A percentile compares a stretch with the other conserved stretches of the same genome.
Conservation (phyloP, 2,113 vertebrate genomes). For the Ammodytes dubius region DNA sequence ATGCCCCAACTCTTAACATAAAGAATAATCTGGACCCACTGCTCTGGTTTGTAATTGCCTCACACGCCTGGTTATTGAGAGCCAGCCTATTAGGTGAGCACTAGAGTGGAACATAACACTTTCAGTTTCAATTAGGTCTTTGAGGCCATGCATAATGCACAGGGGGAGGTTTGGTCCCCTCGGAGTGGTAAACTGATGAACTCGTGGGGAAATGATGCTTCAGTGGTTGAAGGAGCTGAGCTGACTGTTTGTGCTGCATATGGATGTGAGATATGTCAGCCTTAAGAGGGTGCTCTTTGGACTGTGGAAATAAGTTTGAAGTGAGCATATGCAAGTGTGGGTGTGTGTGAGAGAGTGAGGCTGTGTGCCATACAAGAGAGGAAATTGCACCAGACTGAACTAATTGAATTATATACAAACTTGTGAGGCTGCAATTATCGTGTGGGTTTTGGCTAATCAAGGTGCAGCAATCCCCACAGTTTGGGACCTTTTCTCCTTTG, state of each 20-base stretch:
- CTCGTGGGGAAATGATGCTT: slow-evolving; percentile 58
- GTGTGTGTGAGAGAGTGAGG: neutral
- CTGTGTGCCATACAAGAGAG: slow-evolving; percentile 38
- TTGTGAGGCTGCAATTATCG: slow-evolving; percentile 34
- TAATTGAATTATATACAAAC: slow-evolving; percentile 47
- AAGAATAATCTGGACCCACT: slow-evolving; percentile 53
- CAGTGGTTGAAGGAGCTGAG: slow-evolving; percentile 42
- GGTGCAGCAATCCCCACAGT: slow-evolving; percentile 6
- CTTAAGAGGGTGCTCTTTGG: slow-evolving; percentile 59
- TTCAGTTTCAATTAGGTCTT: slow-evolving; percentile 88
- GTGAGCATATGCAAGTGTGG: slow-evolving; percentile 12
- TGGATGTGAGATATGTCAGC: slow-evolving; percentile 58
- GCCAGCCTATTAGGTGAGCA: slow-evolving; percentile 81
- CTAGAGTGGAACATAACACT: slow-evolving; percentile 86
- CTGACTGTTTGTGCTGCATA: slow-evolving; percentile 50
- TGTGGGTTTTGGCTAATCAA: slow-evolving; percentile 21
- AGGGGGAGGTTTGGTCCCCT: slow-evolving; percentile 65
- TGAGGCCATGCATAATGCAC: slow-evolving; percentile 83
- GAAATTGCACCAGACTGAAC: slow-evolving; percentile 50
- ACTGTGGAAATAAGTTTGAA: slow-evolving; percentile 58
- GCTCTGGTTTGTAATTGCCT: slow-evolving; percentile 77
- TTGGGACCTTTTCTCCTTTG: neutral
- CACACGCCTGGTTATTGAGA: slow-evolving; percentile 74
- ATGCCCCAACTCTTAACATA: slow-evolving; percentile 23
- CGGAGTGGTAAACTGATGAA: slow-evolving; percentile 68